A percentile compares a stretch with the other conserved stretches of the same genome.
phyloP scores from a whole-genome alignment of 2,113 vertebrate species.

The Oryzias celebensis region DNA sequence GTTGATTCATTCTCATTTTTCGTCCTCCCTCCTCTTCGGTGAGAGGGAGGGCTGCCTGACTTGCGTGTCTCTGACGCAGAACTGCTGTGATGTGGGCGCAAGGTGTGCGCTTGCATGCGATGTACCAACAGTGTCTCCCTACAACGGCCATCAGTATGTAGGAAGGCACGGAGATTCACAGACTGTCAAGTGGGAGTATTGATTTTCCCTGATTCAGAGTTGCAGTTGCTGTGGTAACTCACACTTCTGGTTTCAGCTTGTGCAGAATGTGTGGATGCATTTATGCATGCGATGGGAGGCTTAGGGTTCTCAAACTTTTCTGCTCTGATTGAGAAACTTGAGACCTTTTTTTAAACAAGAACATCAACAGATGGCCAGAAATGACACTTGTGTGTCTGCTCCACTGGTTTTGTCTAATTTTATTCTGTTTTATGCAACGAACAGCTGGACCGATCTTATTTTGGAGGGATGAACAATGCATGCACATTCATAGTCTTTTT shows the following conservation, averaged over 20 bases:
- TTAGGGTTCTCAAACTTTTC: too few species aligned
- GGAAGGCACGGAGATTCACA: constrained; percentile 62
- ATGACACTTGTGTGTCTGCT: background rate
- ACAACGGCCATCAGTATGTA: constrained; percentile 54
- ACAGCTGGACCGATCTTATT: background rate
- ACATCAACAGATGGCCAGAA: background rate
- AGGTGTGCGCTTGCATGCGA: constrained; percentile 56
- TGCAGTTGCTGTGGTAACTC: constrained; percentile 24
- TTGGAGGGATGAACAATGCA: constrained; percentile 8
- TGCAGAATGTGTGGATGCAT: background rate
- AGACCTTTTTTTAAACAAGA: constrained; percentile 2
- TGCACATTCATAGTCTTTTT: background rate
- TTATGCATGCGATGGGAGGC: background rate
- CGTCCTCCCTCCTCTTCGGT: constrained; percentile 32
- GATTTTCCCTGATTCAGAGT: constrained; percentile 61
- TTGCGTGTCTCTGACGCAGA: constrained; percentile 75
- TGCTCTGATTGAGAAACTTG: background rate
- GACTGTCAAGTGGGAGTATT: constrained; percentile 72
- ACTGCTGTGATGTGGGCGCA: constrained; percentile 66
- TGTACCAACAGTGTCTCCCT: constrained; percentile 53
- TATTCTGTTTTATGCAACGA: background rate
- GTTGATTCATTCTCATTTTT: constrained; percentile 66
- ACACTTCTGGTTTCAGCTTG: constrained; percentile 18
- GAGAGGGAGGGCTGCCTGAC: constrained; percentile 56
- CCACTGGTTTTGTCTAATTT: constrained; percentile 2